phyloP scores from a whole-genome alignment of 2,113 vertebrate species.

The Macroglossus sobrinus region DNA sequence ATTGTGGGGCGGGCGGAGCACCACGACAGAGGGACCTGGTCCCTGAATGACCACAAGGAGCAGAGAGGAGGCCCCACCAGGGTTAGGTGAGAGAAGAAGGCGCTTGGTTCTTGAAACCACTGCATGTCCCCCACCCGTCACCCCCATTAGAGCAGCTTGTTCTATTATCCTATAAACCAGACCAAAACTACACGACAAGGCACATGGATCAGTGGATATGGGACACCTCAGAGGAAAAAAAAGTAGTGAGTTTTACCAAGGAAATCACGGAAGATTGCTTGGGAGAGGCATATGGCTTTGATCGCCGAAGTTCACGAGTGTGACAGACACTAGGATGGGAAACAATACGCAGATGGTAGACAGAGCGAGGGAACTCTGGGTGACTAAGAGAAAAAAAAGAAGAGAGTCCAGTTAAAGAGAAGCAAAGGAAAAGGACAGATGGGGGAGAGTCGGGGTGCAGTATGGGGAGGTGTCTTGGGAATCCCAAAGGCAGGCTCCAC shows the following conservation, averaged over 20 bases:
- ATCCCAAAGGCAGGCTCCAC: neutral
- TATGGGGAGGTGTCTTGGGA: neutral
- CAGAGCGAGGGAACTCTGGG: neutral
- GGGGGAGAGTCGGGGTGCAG: too few relatives aligned
- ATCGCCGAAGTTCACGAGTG: neutral
- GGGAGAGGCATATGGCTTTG: neutral
- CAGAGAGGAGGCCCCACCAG: neutral
- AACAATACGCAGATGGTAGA: fast-evolving
- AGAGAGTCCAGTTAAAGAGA: neutral
- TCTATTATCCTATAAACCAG: neutral
- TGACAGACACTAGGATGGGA: fast-evolving
- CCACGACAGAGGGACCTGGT: neutral
- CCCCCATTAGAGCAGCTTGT: fast-evolving
- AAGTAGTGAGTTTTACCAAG: neutral
- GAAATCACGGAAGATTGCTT: neutral
- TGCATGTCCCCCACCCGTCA: too few relatives aligned
- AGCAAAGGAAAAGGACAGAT: neutral
- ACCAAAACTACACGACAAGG: neutral
- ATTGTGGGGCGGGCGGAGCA: neutral
- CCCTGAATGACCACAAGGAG: neutral
- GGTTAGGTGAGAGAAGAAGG: neutral
- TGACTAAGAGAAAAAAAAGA: neutral
- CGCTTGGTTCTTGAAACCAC: neutral
- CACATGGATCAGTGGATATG: neutral
- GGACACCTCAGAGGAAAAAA: neutral